These are phyloP conservation scores for Oceanodroma leucorhoa DNA, from an alignment of 2,797 vertebrate species.

Conservation along the genomic window DNA sequence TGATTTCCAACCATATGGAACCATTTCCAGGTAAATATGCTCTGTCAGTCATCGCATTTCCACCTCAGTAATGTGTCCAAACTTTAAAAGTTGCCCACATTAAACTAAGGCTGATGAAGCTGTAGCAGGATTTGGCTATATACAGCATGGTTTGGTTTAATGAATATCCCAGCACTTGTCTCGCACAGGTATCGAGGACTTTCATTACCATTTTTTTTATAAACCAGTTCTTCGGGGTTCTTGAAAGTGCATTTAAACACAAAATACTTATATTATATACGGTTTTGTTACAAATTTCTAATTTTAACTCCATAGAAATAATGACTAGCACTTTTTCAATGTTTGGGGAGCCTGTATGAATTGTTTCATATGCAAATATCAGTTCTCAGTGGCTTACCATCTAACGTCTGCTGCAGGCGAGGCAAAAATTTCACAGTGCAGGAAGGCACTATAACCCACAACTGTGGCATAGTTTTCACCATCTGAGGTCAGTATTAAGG, in stretches of 20 bases:
- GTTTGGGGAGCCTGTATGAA: neutral
- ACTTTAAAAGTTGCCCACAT: neutral
- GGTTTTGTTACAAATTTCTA: neutral
- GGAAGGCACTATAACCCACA: slow-evolving; percentile 78
- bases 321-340: neutral
- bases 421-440: slow-evolving; percentile 90
- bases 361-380: neutral
- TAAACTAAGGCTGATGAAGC: neutral
- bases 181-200: neutral
- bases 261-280: neutral
- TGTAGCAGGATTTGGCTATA: neutral
- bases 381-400: slow-evolving; percentile 78
- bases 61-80: neutral
- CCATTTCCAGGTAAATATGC: neutral
- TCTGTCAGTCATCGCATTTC: rapidly evolving
- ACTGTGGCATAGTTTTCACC: slow-evolving; percentile 83
- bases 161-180: neutral
- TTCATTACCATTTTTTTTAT: neutral
- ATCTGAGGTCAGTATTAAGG: slow-evolving; percentile 87
- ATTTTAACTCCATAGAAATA: neutral
- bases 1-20: neutral
- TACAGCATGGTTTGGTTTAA: neutral
- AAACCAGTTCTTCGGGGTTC: neutral
- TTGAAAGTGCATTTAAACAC: neutral
- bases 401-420: slow-evolving; percentile 83